Base-by-base conservation (phyloP, 2,113 vertebrate genomes). In the Emydocephalus ijimae region DNA sequence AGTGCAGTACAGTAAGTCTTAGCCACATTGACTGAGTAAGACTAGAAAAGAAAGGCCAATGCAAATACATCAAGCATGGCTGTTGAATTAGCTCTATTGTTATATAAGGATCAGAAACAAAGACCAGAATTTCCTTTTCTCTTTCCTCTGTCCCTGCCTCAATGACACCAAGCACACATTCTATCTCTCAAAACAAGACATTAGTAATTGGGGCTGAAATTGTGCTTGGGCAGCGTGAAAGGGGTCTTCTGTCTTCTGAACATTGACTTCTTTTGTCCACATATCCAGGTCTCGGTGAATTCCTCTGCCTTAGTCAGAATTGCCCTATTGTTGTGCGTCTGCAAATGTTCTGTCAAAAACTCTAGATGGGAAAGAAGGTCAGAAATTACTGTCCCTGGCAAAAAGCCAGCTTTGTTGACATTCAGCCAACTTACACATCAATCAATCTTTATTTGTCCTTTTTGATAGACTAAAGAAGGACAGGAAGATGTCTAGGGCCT, bases 381-480 rank as follows among this genome's bases (percentile, higher is more conserved):
- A 57, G 15, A 23, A 90, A 93, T 95, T 88, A 59, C n/a, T 18
- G 88, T 69, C 90, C n/a, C 20, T 92, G 55, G 48, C 91, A 88
- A 91, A n/a, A 45, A 0, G 9, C 5, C 91, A 94, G 87, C 54
- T 93, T 88, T 85, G 43, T 69, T 94, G 74, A 54, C 14, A 45
- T 52, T 94, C 23, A 89, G 74, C 26, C 23, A 64, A 54, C 55
- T 74, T 39, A 81, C 91, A 81, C 91, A 93, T 91, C 34, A 2
- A 39, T 85, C 61, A 85, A 93, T 34, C 56, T 95, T 93, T 93
- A 57, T 48, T 89, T 39, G 3, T 88, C 92, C 95, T 91, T 86
- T 93, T 54, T 61, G 3, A 0, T 91, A 29, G 95, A 90, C 15
- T 0, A 89, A 3, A 90, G 85, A 56, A 87, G 89, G 57, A 74